These are phyloP conservation scores for Panulirus ornatus DNA, from an alignment of 1,140 invertebrate species.

Conservation along the genomic window DNA sequence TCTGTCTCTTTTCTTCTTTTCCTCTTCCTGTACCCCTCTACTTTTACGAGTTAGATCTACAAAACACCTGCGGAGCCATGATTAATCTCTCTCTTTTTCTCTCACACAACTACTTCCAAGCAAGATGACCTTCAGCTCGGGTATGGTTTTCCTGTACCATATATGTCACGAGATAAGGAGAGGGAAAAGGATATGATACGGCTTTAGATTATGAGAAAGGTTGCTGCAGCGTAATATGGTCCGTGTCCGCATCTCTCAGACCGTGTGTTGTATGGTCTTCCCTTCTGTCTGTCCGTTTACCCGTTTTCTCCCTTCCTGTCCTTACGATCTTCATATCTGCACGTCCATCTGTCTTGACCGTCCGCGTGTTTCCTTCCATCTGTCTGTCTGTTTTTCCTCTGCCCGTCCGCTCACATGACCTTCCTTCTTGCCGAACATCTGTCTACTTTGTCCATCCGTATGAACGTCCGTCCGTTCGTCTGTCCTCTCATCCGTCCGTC, in stretches of 20 bases:
- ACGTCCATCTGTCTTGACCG: background rate
- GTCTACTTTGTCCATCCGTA: background rate
- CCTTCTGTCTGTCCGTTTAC: background rate
- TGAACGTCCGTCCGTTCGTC: background rate
- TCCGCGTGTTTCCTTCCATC: background rate
- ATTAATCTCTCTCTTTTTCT: constrained; percentile 10
- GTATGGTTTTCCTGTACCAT: background rate
- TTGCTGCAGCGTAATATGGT: background rate
- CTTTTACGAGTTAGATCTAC: too few species aligned
- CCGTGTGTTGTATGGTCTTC: background rate
- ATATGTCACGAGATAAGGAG: background rate
- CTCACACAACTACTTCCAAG: background rate
- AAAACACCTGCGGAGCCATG: too few species aligned
- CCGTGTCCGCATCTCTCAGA: background rate
- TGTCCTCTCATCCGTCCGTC: background rate
- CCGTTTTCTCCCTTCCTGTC: background rate
- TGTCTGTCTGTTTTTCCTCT: background rate
- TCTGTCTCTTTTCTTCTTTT: background rate
- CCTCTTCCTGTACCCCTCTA: background rate
- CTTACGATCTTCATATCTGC: background rate
- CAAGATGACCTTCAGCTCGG: background rate
- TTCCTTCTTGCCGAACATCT: background rate
- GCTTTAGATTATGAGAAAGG: background rate
- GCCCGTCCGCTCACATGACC: background rate
- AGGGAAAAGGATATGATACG: background rate